A percentile compares a stretch with the other conserved stretches of the same genome.
Conservation (phyloP, 2,888 invertebrate species). For the Cephus nigrinus region DNA sequence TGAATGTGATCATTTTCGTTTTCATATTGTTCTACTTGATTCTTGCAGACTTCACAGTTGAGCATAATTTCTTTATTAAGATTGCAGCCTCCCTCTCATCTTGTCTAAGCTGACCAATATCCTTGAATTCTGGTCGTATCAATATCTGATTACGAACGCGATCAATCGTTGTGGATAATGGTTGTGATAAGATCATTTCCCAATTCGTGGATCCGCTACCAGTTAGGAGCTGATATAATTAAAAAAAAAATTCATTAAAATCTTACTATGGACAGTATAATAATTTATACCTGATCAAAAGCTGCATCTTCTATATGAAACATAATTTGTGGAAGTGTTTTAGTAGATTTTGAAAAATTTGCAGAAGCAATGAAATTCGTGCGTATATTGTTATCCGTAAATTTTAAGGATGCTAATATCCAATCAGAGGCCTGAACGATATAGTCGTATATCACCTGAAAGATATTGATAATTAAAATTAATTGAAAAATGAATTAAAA, state of each 20-base stretch:
- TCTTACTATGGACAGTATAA: neutral
- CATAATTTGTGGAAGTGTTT: constrained; percentile 78
- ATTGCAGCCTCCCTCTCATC: constrained; percentile 51
- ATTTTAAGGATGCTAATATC: constrained; percentile 69
- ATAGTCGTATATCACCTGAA: constrained; percentile 77
- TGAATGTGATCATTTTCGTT: neutral
- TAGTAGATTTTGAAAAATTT: constrained; percentile 30
- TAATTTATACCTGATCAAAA: constrained; percentile 77
- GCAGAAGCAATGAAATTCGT: constrained; percentile 27
- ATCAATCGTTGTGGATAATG: constrained; percentile 67
- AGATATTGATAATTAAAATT: neutral
- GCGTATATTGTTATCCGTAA: constrained; percentile 53
- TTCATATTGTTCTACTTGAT: constrained; percentile 25
- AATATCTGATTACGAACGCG: constrained; percentile 68
- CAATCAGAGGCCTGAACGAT: constrained; percentile 77
- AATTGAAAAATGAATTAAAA: neutral
- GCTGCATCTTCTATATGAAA: constrained; percentile 81
- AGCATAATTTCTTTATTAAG: constrained; percentile 52
- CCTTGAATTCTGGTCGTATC: constrained; percentile 68
- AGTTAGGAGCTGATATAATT: constrained; percentile 63
- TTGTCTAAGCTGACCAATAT: constrained; percentile 49
- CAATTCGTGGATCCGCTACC: constrained; percentile 68
- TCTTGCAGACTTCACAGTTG: constrained; percentile 33
- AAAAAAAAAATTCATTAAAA: neutral
- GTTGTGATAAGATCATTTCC: constrained; percentile 66